A percentile compares a stretch with the other conserved stretches of the same genome.
phyloP scores from a whole-genome alignment of 2,888 invertebrate species.

The Schizaphis graminum region DNA sequence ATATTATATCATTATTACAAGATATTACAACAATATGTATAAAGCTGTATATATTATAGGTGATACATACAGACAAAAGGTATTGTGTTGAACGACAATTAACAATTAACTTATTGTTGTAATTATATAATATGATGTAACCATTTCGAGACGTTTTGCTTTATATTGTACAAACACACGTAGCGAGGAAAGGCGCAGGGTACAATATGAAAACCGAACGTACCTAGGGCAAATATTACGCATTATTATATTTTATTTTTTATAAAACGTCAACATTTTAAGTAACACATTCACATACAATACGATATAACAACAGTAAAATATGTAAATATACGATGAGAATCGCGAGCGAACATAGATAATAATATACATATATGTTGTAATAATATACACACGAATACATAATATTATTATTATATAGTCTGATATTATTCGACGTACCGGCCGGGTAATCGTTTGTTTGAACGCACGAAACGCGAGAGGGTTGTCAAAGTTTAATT shows the following conservation, averaged over 20 bases:
- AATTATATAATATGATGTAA: not conserved
- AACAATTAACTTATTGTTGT: not conserved
- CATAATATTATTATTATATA: not conserved
- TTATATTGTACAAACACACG: not conserved
- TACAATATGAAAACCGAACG: not conserved
- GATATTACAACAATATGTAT: not conserved
- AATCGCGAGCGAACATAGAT: not conserved
- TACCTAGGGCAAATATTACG: not conserved
- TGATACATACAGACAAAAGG: not conserved
- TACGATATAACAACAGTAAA: not conserved
- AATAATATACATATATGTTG: not conserved
- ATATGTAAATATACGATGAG: not conserved
- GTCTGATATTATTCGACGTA: conserved; percentile 32
- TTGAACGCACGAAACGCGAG: conserved; percentile 32
- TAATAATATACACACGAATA: conserved; percentile 27
- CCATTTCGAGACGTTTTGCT: not conserved
- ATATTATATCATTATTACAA: not conserved
- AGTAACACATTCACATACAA: conserved; percentile 9
- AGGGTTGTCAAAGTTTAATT: conserved; percentile 51
- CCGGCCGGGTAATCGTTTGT: conserved; percentile 34
- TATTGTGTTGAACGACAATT: not conserved
- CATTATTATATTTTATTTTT: not conserved
- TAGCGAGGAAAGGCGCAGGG: not conserved
- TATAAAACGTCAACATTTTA: not conserved
- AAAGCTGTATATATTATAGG: not conserved